Evolutionary conservation across 1,140 invertebrate genomes (phyloP), one percentile per base, ranked within the genome.

Genomic region (Cataglyphis hispanica): DNA sequence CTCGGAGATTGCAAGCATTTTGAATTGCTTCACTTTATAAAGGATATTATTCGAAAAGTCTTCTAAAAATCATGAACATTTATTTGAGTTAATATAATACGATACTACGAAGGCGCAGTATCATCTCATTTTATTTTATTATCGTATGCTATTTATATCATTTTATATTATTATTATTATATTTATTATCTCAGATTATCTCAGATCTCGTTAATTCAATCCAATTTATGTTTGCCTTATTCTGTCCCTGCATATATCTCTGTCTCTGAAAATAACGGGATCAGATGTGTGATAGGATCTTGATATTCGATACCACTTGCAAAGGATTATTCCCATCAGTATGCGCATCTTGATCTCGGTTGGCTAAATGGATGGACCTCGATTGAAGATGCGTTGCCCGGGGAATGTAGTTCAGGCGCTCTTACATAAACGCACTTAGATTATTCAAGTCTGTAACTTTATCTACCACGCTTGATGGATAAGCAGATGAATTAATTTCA

Each of bases 361-460:
- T 61, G 16, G 22, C 19, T 22, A 34, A 66, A 25, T 19, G 27
- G 31, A 46, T 22, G 40, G 19, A 66, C 60, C 19, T 50, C 27
- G 40, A 78, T 50, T 40, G 34, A 50, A 43, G 31, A 78, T 34
- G 27, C 27, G 0, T 27, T 64, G 19, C 4, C 50, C 40, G 40
- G 40, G 40, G 40, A 77, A 77, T 77, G 37, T 77, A 27, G 58
- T 64, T 77, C 75, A 77, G 25, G 25, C 40, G 25, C 5, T 34
- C 40, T 77, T 46, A 64, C 37, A 40, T 22, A 64, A 77, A 19
- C 43, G 40, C 27, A 64, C 10, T 46, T 66, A 64, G 27, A 1
- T 50, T 34, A 1, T 50, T 34, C 31, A 16, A 43, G 10, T 50
- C 46, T 50, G 4, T 50, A 50, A 50, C 13, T 27, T 77, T 64